Evolutionary conservation across 2,113 vertebrate genomes (phyloP).

Genomic region (Percopsis transmontana): DNA sequence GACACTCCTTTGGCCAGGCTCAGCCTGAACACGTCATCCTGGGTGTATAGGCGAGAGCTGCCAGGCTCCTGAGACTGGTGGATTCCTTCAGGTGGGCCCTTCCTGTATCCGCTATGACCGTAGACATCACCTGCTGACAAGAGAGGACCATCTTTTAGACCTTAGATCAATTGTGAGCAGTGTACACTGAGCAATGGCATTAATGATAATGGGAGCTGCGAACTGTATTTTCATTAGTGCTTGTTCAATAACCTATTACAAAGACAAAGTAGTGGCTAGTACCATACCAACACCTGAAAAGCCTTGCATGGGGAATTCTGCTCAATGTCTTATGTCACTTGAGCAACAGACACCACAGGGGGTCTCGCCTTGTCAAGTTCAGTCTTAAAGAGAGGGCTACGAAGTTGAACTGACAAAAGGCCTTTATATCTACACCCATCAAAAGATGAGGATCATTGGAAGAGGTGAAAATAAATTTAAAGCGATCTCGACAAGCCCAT

Average conservation of each 20-base stretch:
- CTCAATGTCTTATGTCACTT: too few relatives aligned
- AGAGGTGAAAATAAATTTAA: slow-evolving; percentile 14
- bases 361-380: background rate
- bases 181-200: background rate
- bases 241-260: too few relatives aligned
- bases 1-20: slow-evolving; percentile 90
- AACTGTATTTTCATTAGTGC: too few relatives aligned
- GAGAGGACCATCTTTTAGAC: slow-evolving; percentile 26
- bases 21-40: slow-evolving; percentile 82
- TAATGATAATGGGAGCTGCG: background rate
- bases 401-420: background rate
- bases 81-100: slow-evolving; percentile 66
- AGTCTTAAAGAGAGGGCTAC: background rate
- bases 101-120: slow-evolving; percentile 72
- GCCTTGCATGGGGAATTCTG: too few relatives aligned
- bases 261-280: too few relatives aligned
- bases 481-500: slow-evolving; percentile 12
- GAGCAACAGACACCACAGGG: too few relatives aligned
- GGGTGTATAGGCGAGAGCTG: slow-evolving; percentile 50
- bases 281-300: too few relatives aligned
- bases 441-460: slow-evolving; percentile 20
- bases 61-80: slow-evolving; percentile 69
- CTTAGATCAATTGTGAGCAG: too few relatives aligned
- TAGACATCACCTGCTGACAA: slow-evolving; percentile 80
- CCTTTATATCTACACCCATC: background rate